Conservation (phyloP, 2,888 invertebrate species). For the Xylota sylvarum region DNA sequence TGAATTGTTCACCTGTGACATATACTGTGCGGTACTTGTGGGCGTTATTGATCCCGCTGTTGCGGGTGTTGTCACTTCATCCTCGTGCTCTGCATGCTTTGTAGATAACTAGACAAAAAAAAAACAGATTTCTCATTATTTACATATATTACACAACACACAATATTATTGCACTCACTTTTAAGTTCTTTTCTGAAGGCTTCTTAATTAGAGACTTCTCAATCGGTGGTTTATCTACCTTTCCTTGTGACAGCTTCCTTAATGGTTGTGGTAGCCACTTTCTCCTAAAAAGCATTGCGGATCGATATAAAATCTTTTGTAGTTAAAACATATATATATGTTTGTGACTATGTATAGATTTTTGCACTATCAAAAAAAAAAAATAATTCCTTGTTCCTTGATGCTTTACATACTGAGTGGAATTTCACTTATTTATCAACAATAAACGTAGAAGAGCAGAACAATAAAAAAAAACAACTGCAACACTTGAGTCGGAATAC, state of each 20-base stretch:
- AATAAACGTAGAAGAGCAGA: slow-evolving; percentile 28
- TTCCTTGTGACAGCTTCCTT: slow-evolving; percentile 94
- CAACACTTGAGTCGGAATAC: slow-evolving; percentile 50
- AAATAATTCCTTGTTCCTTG: slow-evolving; percentile 25
- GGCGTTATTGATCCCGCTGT: slow-evolving; percentile 74
- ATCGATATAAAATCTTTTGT: slow-evolving; percentile 7
- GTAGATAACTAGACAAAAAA: slow-evolving; percentile 79
- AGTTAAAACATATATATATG: slow-evolving; percentile 17
- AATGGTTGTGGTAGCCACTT: slow-evolving; percentile 96
- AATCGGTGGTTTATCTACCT: slow-evolving; percentile 90
- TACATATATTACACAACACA: slow-evolving; percentile 1
- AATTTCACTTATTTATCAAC: slow-evolving; percentile 49
- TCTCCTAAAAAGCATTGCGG: slow-evolving; percentile 86
- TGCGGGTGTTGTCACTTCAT: slow-evolving; percentile 79
- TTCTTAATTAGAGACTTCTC: slow-evolving; percentile 90
- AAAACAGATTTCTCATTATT: slow-evolving; percentile 50
- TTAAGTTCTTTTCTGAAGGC: slow-evolving; percentile 93
- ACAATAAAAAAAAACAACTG: slow-evolving; percentile 42
- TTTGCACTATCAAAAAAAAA: slow-evolving; percentile 22
- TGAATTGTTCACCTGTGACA: slow-evolving; percentile 85
- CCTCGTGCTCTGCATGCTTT: slow-evolving; percentile 85
- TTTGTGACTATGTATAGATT: neutral
- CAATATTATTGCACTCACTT: slow-evolving; percentile 86
- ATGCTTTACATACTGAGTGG: slow-evolving; percentile 29
- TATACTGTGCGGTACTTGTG: slow-evolving; percentile 80